phyloP scores from a whole-genome alignment of 2,797 vertebrate genomes.

The Novumbra hubbsi region DNA sequence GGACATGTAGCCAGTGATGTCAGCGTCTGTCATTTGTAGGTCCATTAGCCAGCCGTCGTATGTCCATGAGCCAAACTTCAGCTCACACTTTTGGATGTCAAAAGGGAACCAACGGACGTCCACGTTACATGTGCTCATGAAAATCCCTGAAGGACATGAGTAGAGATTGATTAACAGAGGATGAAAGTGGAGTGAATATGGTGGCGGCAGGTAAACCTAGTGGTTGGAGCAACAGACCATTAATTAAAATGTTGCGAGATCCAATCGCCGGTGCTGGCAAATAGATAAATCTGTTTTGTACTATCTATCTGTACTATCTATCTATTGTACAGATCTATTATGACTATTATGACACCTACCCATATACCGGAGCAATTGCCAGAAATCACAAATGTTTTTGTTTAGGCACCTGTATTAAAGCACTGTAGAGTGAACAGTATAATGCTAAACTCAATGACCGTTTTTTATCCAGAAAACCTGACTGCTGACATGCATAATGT shows the following conservation, averaged over 20 bases:
- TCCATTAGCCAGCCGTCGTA: constrained; percentile 80
- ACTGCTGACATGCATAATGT: too few species aligned
- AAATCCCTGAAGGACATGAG: constrained; percentile 68
- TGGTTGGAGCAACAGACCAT: too few species aligned
- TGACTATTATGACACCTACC: too few species aligned
- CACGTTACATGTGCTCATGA: constrained; percentile 82
- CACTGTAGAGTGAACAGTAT: background rate
- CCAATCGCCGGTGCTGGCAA: too few species aligned
- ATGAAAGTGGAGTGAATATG: background rate
- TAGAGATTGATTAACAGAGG: constrained; percentile 4
- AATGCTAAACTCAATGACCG: too few species aligned
- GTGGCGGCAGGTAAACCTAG: too few species aligned
- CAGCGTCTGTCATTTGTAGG: constrained; percentile 78
- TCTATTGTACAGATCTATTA: too few species aligned
- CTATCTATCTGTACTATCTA: too few species aligned
- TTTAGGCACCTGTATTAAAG: background rate
- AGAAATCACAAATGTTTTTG: background rate
- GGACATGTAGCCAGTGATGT: constrained; percentile 76
- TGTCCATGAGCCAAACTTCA: constrained; percentile 83
- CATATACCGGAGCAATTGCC: too few species aligned
- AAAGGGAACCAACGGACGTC: constrained; percentile 84
- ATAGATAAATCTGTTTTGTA: too few species aligned
- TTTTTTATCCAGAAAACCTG: too few species aligned
- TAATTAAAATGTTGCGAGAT: too few species aligned
- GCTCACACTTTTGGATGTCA: constrained; percentile 78